Evolutionary conservation across 1,140 invertebrate genomes (phyloP).

Genomic region (Asobara japonica): DNA sequence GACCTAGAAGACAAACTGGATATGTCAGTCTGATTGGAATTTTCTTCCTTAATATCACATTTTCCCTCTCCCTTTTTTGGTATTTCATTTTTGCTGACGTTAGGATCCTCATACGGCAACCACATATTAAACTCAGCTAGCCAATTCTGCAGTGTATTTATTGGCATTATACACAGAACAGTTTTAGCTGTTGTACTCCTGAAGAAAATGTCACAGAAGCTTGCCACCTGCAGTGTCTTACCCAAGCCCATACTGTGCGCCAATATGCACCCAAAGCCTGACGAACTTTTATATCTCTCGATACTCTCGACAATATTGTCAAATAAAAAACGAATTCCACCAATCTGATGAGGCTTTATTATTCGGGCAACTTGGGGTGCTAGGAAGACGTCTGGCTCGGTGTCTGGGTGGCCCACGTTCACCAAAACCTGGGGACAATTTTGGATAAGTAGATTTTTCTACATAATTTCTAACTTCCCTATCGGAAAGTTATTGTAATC

Average conservation of each 20-base stretch:
- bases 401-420: conserved; percentile 94
- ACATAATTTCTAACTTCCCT: too few species aligned
- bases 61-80: conserved; percentile 51
- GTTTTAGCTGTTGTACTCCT: conserved; percentile 87
- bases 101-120: conserved; percentile 74
- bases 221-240: conserved; percentile 97
- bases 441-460: too few species aligned
- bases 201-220: conserved; percentile 96
- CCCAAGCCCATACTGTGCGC: conserved; percentile 99
- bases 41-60: conserved; percentile 57
- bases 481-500: too few species aligned
- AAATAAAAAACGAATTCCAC: conserved; percentile 94
- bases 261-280: conserved; percentile 96
- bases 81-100: conserved; percentile 33
- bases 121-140: conserved; percentile 97
- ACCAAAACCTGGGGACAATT: too few species aligned
- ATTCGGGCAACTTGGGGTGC: conserved; percentile 91
- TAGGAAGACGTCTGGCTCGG: conserved; percentile 93
- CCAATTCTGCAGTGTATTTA: conserved; percentile 99
- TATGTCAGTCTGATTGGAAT: conserved; percentile 48
- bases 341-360: conserved; percentile 98
- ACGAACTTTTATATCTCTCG: conserved; percentile 86
- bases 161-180: conserved; percentile 97
- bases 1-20: conserved; percentile 50
- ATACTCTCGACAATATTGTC: conserved; percentile 96